Percentiles rank a stretch among this genome's conserved stretches.
Evolutionary conservation across 2,113 vertebrate species (phyloP).

Genomic region (Cephalopterus ornatus): DNA sequence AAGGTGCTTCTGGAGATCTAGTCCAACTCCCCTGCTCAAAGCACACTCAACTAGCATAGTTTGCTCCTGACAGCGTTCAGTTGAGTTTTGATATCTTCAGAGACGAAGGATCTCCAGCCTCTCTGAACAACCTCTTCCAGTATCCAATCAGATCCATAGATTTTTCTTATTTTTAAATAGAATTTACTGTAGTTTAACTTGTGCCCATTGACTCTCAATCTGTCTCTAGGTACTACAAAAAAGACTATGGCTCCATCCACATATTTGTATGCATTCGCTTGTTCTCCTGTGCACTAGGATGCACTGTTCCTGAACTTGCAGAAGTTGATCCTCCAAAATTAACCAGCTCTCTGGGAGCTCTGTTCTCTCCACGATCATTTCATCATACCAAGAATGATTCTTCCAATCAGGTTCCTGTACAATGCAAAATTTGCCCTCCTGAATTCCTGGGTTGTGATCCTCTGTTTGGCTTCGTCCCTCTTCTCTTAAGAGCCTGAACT

Average conservation of each 20-base stretch:
- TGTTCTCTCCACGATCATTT: neutral
- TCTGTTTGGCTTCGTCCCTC: neutral
- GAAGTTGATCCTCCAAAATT: neutral
- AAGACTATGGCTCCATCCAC: neutral
- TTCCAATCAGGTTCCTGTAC: neutral
- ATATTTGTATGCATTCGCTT: neutral
- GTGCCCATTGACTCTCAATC: neutral
- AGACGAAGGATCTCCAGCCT: neutral
- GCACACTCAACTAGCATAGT: neutral
- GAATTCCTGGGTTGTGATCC: neutral
- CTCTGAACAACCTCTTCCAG: neutral
- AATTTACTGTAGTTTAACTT: neutral
- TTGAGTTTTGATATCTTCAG: neutral
- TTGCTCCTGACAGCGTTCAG: neutral
- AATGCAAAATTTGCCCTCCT: neutral
- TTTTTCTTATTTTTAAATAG: neutral
- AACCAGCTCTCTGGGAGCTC: neutral
- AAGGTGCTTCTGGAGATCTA: neutral
- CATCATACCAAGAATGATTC: neutral
- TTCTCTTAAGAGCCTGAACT: neutral
- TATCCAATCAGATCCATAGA: neutral
- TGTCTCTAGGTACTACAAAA: neutral
- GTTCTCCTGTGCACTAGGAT: rapidly evolving
- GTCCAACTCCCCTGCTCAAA: neutral
- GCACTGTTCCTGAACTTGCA: neutral